A percentile compares a stretch with the other conserved stretches of the same genome.
Conservation (phyloP, 1,140 invertebrate species). For the Magallana gigas region DNA sequence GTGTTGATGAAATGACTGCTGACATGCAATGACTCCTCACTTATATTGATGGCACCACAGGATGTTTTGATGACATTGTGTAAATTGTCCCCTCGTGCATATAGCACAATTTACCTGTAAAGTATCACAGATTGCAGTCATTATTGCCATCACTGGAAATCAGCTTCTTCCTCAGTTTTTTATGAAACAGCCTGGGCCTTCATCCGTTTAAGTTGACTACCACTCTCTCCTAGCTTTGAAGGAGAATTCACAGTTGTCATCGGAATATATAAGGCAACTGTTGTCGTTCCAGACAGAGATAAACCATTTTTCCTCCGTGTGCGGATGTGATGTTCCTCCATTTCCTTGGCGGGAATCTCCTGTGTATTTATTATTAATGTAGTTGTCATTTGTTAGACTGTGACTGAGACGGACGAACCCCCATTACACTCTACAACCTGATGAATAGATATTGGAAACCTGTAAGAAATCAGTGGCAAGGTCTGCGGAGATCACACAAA, state of each 20-base stretch:
- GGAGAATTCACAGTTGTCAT: background rate
- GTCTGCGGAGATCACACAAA: background rate
- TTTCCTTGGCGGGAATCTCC: slow-evolving; percentile 14
- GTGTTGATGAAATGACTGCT: background rate
- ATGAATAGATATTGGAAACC: background rate
- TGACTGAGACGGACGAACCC: slow-evolving; percentile 9
- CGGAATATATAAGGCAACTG: background rate
- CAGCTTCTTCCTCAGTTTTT: background rate
- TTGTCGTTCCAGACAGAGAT: background rate
- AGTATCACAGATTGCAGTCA: slow-evolving; percentile 1
- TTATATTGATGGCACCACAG: background rate
- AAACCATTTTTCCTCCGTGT: background rate
- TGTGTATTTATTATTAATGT: background rate
- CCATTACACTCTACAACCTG: slow-evolving; percentile 8
- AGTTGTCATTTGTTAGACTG: background rate
- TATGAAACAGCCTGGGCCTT: background rate
- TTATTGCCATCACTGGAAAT: background rate
- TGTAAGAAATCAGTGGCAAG: background rate
- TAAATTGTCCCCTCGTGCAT: background rate
- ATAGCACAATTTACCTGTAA: background rate
- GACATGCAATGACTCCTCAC: background rate
- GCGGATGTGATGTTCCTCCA: slow-evolving; percentile 19
- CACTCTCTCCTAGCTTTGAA: background rate
- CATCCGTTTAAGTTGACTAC: background rate
- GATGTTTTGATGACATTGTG: background rate